phyloP scores from a whole-genome alignment of 2,113 vertebrate species.

The Theristicus caerulescens region DNA sequence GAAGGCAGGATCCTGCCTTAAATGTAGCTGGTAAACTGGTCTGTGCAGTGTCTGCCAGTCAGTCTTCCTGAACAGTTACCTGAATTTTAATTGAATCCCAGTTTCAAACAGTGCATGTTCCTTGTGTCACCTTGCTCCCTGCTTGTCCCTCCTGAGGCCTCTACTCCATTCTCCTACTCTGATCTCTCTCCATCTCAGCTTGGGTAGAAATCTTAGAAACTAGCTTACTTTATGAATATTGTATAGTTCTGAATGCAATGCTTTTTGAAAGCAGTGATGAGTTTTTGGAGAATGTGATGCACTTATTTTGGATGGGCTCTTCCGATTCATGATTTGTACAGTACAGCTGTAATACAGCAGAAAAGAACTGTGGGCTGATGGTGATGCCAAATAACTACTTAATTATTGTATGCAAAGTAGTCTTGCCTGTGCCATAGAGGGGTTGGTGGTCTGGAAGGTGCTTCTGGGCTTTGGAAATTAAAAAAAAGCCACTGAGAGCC shows the following conservation, averaged over 20 bases:
- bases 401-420: background rate
- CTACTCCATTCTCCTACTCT: background rate
- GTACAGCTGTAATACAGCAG: background rate
- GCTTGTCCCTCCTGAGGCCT: background rate
- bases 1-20: background rate
- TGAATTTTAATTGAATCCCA: background rate
- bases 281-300: background rate
- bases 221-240: background rate
- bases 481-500: background rate
- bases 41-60: background rate
- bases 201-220: background rate
- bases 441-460: background rate
- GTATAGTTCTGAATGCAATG: background rate
- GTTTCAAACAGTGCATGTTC: background rate
- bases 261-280: background rate
- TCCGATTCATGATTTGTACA: background rate
- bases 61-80: background rate
- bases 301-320: background rate
- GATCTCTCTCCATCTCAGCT: background rate
- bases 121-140: background rate
- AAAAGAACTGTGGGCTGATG: accelerated
- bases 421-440: background rate
- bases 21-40: background rate
- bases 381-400: background rate
- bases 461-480: background rate